Conservation (phyloP, 2,797 vertebrate species). For the Diplodus puntazzo region DNA sequence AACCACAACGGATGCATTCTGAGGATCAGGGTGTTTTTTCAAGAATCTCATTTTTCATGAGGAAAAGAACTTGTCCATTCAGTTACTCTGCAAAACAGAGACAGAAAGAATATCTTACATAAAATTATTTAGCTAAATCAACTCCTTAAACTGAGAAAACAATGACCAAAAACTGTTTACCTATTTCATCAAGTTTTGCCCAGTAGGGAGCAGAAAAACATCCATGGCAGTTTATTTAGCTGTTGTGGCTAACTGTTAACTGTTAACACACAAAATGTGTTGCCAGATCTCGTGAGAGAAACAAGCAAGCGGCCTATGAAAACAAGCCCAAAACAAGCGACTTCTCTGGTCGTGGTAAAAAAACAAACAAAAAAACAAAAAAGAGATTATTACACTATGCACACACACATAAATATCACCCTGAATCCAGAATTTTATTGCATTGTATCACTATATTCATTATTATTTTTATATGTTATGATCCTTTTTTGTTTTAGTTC, state of each 20-base stretch:
- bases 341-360: too few relatives aligned
- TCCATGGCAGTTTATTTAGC: not conserved
- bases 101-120: not conserved
- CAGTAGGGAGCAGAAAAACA: not conserved
- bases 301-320: too few relatives aligned
- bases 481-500: too few relatives aligned
- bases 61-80: not conserved
- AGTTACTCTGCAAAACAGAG: not conserved
- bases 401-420: too few relatives aligned
- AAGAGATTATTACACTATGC: too few relatives aligned
- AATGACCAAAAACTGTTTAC: not conserved
- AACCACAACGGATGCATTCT: conserved; percentile 49
- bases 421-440: too few relatives aligned
- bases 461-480: too few relatives aligned
- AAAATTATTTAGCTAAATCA: not conserved
- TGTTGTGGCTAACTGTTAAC: conserved; percentile 1
- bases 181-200: not conserved
- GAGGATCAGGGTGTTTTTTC: conserved; percentile 49
- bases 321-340: too few relatives aligned
- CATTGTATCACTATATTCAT: too few relatives aligned
- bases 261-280: too few relatives aligned
- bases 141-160: not conserved
- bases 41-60: conserved; percentile 34
- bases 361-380: too few relatives aligned
- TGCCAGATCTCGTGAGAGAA: too few relatives aligned